Base-by-base conservation (phyloP, 2,797 vertebrate species). In the Hemibagrus guttatus region DNA sequence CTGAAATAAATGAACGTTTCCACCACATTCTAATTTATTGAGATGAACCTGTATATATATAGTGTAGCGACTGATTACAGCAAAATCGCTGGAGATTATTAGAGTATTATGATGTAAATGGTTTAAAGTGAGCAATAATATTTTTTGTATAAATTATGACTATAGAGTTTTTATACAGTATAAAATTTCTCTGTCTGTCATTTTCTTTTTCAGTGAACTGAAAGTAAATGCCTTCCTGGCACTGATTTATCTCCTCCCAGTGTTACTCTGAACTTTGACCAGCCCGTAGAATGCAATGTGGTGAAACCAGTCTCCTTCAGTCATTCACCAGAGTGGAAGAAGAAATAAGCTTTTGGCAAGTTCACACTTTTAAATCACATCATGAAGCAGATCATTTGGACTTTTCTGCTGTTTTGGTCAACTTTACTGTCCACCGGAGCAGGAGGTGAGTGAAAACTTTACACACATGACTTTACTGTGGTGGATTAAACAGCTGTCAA, bases 391-490 rank as follows among this genome's bases (percentile, higher is more conserved):
- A 5, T 14, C 14, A 68, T 79, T 12, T 6, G 46, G 13, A 81
- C 35, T 26, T 2, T 86, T 39, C 6, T 71, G 12, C 54, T 88
- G 26, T 46, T 90, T n/a, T 86, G 83, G 84, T 63, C 52, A n/a
- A 68, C 86, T 0, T 6, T 59, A 63, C 64, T 84, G 71, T 88
- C 23, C 63, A 17, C 46, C 19, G 71, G 54, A 39, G 59, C n/a
- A 39, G 68, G 83, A 52, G 75, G 88, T 90, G 85, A 89, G 89
- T 28, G 86, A n/a, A 31, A 46, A 61, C 3, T 14, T 74, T 0
- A 54, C 35, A 39, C 35, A 39, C 35, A n/a, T n/a, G n/a, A 17
- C 6, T 59, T 58, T 35, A 59, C 54, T 76, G 23, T 46, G 21
- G 35, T 23, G 39, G 17, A 71, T 19, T 71, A 7, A 14, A 52